These are phyloP conservation scores for Paramormyrops hopkinsi DNA, from an alignment of 2,797 vertebrate species.

Conservation along the genomic window DNA sequence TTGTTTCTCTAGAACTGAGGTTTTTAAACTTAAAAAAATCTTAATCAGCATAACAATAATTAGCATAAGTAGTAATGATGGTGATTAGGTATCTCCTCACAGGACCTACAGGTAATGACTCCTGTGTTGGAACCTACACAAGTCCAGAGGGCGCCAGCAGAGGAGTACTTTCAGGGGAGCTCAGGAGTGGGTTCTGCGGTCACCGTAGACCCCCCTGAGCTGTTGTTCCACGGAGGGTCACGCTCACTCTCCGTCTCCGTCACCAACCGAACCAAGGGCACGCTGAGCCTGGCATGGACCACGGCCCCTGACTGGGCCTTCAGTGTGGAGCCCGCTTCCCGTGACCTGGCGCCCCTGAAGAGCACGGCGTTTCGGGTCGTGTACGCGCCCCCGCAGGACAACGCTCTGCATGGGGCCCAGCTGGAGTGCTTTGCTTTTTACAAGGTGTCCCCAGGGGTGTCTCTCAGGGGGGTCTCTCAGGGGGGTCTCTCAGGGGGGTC, in stretches of 20 bases:
- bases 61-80: neutral
- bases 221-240: conserved; percentile 69
- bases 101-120: conserved; percentile 40
- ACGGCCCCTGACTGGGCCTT: conserved; percentile 59
- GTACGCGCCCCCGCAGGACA: conserved; percentile 67
- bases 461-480: neutral
- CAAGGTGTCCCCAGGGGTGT: conserved; percentile 58
- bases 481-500: neutral
- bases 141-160: conserved; percentile 44
- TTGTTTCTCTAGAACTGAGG: neutral
- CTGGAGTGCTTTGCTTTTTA: conserved; percentile 81
- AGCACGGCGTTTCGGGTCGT: conserved; percentile 69
- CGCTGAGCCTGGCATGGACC: conserved; percentile 76
- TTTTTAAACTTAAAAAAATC: neutral
- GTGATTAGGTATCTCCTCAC: conserved; percentile 14
- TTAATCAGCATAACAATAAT: neutral
- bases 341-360: conserved; percentile 75
- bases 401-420: conserved; percentile 67
- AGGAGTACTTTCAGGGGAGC: conserved; percentile 61
- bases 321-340: conserved; percentile 62
- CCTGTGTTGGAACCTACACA: conserved; percentile 26
- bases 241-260: conserved; percentile 59
- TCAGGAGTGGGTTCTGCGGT: conserved; percentile 50
- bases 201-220: conserved; percentile 62
- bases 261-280: conserved; percentile 77